These are phyloP conservation scores for Gryllus longicercus DNA, from an alignment of 2,888 invertebrate species.

Conservation along the genomic window DNA sequence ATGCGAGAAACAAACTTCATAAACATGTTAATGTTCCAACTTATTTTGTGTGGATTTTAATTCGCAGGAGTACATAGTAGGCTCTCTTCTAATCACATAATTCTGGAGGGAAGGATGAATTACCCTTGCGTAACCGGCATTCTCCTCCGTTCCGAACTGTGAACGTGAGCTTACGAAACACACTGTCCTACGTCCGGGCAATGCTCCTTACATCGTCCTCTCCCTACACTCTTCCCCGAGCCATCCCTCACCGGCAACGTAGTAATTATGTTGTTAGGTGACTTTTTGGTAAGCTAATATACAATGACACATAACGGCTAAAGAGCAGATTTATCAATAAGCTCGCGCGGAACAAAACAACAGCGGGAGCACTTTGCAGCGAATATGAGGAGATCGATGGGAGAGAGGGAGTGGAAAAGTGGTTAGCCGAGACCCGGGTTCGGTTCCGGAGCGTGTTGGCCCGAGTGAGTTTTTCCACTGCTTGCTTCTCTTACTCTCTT, in stretches of 20 bases:
- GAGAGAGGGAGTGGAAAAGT: neutral
- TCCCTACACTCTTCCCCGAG: neutral
- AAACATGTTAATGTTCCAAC: too few species aligned
- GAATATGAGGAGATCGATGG: neutral
- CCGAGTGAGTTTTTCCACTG: neutral
- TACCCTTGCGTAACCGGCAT: too few species aligned
- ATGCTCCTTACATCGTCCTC: neutral
- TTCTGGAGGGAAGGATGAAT: too few species aligned
- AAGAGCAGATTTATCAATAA: neutral
- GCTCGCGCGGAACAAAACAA: neutral
- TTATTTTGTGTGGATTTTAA: too few species aligned
- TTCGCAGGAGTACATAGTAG: too few species aligned
- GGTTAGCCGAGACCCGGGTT: neutral
- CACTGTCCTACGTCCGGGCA: too few species aligned
- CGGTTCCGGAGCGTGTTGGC: neutral
- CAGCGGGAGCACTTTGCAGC: neutral
- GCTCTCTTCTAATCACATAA: too few species aligned
- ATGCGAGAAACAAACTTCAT: too few species aligned
- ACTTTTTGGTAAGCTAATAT: neutral
- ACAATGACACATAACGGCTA: neutral
- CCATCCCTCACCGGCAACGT: neutral
- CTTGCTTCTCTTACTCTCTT: neutral
- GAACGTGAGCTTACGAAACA: too few species aligned
- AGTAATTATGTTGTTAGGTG: constrained; percentile 3
- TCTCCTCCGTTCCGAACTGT: too few species aligned